Evolutionary conservation across 2,888 invertebrate genomes (phyloP), one percentile per base, ranked within the genome.

Genomic region (Polia nebulosa): DNA sequence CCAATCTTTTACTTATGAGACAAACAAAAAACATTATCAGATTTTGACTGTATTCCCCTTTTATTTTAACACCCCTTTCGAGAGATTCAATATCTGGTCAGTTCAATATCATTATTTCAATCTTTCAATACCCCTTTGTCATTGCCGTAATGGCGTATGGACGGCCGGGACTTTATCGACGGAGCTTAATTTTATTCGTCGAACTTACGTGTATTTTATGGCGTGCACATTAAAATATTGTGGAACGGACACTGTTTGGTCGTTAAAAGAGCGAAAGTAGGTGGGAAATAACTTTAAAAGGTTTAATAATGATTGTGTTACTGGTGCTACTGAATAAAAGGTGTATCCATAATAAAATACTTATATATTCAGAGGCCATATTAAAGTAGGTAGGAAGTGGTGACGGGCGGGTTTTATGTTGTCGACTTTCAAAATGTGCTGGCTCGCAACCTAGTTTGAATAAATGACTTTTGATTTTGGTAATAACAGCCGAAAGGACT

Each of bases 21-120:
- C 25, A 49, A 49, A 49, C 49, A 27, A 47, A 25, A 15, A 47
- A 9, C n/a, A 49, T 27, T 13, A 25, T 47, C 25, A 8, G 17
- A 47, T 25, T 17, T 47, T 47, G 15, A 3, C 3, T 44, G 8
- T 25, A 20, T 25, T 27, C 8, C 15, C n/a, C 27, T 73, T 68
- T 62, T 65, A 51, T 59, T 60, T 49, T 52, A 75, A 60, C 44
- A 51, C 15, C 29, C 52, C 22, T 63, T n/a, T 47, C 53, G 39
- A 56, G 47, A 53, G 22, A 32, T 45, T 15, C 1, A 59, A n/a
- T 57, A 55, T 51, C 62, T 51, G 65, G 68, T 39, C 68, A 78
- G 58, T 58, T 76, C 76, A 58, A 53, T 77, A 68, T 65, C 67
- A 65, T 62, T 57, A 78, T 81, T 81, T 78, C 67, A 68, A 72